Evolutionary conservation across 2,888 invertebrate species (phyloP).

Genomic region (Harpalus rufipes): DNA sequence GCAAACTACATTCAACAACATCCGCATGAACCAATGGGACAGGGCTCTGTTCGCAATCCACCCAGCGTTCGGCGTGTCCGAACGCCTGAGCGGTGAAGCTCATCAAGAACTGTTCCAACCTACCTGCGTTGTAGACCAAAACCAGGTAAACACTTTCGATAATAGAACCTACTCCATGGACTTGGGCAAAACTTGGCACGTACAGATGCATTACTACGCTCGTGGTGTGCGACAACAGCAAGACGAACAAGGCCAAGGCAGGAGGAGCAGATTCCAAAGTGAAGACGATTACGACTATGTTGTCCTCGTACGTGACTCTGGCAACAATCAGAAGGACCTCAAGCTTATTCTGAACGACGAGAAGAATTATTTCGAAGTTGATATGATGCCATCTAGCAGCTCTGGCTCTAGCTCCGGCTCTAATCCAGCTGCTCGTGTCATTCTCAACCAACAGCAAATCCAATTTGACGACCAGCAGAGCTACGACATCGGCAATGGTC

Average conservation of each 20-base stretch:
- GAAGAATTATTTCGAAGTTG: constrained; percentile 75
- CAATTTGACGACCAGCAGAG: constrained; percentile 72
- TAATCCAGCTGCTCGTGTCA: constrained; percentile 69
- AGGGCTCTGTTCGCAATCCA: constrained; percentile 78
- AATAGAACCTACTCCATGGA: constrained; percentile 80
- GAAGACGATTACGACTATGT: constrained; percentile 74
- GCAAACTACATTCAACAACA: constrained; percentile 76
- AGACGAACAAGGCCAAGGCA: constrained; percentile 30
- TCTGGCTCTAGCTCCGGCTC: constrained; percentile 67
- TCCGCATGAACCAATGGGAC: constrained; percentile 76
- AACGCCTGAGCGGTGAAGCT: constrained; percentile 73
- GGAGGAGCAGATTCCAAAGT: constrained; percentile 74
- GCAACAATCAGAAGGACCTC: constrained; percentile 76
- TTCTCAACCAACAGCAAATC: constrained; percentile 75
- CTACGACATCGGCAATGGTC: constrained; percentile 73
- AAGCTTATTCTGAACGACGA: constrained; percentile 75
- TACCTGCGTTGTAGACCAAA: constrained; percentile 82
- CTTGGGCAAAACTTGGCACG: constrained; percentile 81
- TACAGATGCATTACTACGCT: constrained; percentile 78
- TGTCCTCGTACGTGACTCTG: constrained; percentile 76
- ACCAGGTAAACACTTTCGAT: constrained; percentile 82
- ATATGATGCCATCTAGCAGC: constrained; percentile 71
- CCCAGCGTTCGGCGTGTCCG: constrained; percentile 75
- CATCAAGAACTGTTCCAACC: constrained; percentile 78
- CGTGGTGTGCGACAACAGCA: constrained; percentile 72